Base-by-base conservation (phyloP, 2,113 vertebrate genomes). In the Sturnus vulgaris region DNA sequence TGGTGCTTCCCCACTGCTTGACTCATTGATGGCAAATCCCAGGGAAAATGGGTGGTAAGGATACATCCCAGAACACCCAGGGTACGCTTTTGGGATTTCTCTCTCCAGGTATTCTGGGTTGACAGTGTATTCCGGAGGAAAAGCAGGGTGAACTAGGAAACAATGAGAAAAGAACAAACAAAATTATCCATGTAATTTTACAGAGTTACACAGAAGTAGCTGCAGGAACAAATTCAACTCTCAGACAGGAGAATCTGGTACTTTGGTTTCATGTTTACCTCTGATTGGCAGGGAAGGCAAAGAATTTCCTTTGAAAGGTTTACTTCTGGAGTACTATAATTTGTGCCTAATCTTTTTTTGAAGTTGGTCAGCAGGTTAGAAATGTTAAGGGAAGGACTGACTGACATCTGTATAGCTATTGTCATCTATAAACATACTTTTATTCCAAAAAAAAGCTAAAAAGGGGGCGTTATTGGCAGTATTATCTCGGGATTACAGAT, bases 51-150 rank as follows among this genome's bases (percentile, higher is more conserved):
- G 95, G 42, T 80, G 87, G 73, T 96, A 98, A 49, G 97, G 82
- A 31, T 97, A 96, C 31, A 98, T 56, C n/a, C 96, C 94, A 46
- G 97, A 92, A 61, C 91, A 96, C 6, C 95, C 91, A 17, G 97
- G 83, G 37, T 98, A 98, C 69, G 97, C 70, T 88, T 97, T 98
- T 0, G 95, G 81, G 73, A 96, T 79, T 37, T 98, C 97, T 95
- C 97, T 97, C 76, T 98, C 98, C 73, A 95, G 49, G 70, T 96
- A 93, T 65, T 98, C 98, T 77, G 97, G 16, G 27, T 83, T 96
- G 47, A 95, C 47, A 57, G 73, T 8, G 30, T 72, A 82, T 61
- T 97, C 96, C 13, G 96, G 75, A 92, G 73, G 90, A 88, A 97
- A 88, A 91, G 83, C 31, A 72, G 81, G 22, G 20, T 92, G 93